phyloP scores from a whole-genome alignment of 2,888 invertebrate species.

The Melanotus villosus region DNA sequence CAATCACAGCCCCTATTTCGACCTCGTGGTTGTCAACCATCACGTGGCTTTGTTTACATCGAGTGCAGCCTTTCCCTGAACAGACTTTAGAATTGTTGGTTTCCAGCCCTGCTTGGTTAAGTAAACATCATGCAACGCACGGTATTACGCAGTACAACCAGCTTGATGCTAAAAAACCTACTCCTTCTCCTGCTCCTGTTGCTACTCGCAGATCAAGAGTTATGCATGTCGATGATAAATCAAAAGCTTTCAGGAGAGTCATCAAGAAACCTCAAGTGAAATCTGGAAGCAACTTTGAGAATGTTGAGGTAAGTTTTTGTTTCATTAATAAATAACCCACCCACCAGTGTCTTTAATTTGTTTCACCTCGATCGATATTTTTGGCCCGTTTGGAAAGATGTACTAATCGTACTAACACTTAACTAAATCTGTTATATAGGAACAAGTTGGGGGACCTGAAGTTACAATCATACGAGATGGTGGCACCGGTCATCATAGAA shows the following conservation, averaged over 20 bases:
- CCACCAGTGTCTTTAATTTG: no score
- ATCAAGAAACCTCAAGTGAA: slow-evolving; percentile 49
- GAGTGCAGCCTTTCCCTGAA: no score
- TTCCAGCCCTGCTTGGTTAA: slow-evolving; percentile 17
- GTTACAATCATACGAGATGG: slow-evolving; percentile 2
- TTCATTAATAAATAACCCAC: neutral
- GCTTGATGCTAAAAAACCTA: slow-evolving; percentile 32
- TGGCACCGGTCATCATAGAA: slow-evolving; percentile 32
- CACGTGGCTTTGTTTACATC: no score
- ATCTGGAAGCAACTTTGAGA: slow-evolving; percentile 38
- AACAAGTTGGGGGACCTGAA: neutral
- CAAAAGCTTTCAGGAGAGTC: slow-evolving; percentile 54
- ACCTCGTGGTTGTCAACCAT: no score
- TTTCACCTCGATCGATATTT: no score
- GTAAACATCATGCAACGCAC: neutral
- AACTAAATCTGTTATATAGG: no score
- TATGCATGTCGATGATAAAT: slow-evolving; percentile 59
- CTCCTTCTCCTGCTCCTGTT: slow-evolving; percentile 14
- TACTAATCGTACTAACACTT: no score
- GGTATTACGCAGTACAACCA: slow-evolving; percentile 30
- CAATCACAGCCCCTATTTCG: no score
- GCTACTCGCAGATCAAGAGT: slow-evolving; percentile 57
- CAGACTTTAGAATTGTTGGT: no score
- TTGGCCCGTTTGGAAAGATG: no score
- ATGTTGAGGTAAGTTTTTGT: slow-evolving; percentile 20